phyloP scores from a whole-genome alignment of 2,797 vertebrate genomes.

The Neostethus bicornis region DNA sequence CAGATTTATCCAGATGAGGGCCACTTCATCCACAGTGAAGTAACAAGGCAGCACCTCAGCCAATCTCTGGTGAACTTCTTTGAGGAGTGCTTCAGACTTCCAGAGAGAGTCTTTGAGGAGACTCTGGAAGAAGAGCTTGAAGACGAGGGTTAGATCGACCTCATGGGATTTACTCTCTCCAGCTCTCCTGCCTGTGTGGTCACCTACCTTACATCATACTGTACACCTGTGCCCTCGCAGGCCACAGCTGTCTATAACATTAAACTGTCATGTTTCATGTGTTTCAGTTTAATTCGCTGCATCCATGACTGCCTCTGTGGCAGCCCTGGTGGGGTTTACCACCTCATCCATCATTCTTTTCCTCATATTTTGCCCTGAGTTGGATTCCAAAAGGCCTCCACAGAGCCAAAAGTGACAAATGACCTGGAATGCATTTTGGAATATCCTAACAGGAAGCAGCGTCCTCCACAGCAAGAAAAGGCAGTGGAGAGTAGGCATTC shows the following conservation, averaged over 20 bases:
- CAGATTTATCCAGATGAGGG: constrained; percentile 98
- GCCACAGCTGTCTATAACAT: constrained; percentile 64
- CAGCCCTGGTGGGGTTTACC: constrained; percentile 34
- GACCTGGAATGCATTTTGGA: constrained; percentile 41
- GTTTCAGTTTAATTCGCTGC: constrained; percentile 26
- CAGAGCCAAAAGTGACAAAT: constrained; percentile 28
- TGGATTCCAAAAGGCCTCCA: constrained; percentile 19
- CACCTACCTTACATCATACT: constrained; percentile 24
- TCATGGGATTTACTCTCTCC: not conserved
- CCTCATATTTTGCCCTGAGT: constrained; percentile 16
- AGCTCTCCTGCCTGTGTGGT: constrained; percentile 39
- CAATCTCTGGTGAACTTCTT: constrained; percentile 94
- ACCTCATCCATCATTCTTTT: constrained; percentile 1
- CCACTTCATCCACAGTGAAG: constrained; percentile 87
- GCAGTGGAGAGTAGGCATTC: constrained; percentile 39
- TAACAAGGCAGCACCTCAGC: constrained; percentile 87
- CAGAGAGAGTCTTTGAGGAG: constrained; percentile 84
- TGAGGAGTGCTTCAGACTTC: constrained; percentile 91
- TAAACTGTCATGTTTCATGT: constrained; percentile 55
- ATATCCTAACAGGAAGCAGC: constrained; percentile 38
- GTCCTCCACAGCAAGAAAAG: constrained; percentile 42
- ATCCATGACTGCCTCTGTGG: constrained; percentile 54
- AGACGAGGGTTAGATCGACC: constrained; percentile 84
- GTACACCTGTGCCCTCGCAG: constrained; percentile 53
- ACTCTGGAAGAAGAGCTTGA: constrained; percentile 88